Percentiles rank a stretch among this genome's conserved stretches.
These are phyloP conservation scores for Luperina testacea DNA, from an alignment of 2,888 invertebrate species.

Conservation along the genomic window DNA sequence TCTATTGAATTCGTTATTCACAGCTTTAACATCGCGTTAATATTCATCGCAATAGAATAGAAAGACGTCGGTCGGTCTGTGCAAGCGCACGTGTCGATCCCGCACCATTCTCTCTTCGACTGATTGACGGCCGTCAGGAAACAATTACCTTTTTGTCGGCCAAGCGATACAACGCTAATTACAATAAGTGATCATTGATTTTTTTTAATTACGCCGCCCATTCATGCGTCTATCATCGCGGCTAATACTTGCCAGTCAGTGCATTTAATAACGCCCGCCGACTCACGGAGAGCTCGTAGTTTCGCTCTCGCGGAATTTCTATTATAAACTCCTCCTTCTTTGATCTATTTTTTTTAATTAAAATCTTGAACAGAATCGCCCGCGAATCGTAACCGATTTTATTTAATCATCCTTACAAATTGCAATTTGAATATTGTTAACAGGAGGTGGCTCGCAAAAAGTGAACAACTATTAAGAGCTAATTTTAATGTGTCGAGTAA, in stretches of 20 bases:
- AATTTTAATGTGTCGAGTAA: slow-evolving; percentile 78
- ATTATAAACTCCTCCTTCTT: slow-evolving; percentile 78
- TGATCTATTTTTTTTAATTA: slow-evolving; percentile 72
- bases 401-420: slow-evolving; percentile 66
- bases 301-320: slow-evolving; percentile 85
- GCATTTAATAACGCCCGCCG: slow-evolving; percentile 85
- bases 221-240: slow-evolving; percentile 86
- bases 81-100: slow-evolving; percentile 75
- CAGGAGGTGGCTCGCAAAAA: slow-evolving; percentile 70
- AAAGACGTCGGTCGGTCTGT: slow-evolving; percentile 35
- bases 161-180: slow-evolving; percentile 86
- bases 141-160: slow-evolving; percentile 88
- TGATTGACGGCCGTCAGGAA: slow-evolving; percentile 84
- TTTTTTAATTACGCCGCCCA: slow-evolving; percentile 87
- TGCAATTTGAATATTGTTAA: slow-evolving; percentile 67
- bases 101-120: slow-evolving; percentile 68
- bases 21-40: slow-evolving; percentile 45
- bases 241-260: slow-evolving; percentile 89
- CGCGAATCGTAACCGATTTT: slow-evolving; percentile 55
- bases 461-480: slow-evolving; percentile 76
- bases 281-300: slow-evolving; percentile 79
- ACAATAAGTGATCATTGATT: slow-evolving; percentile 88
- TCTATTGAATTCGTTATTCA: slow-evolving; percentile 62
- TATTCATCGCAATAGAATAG: slow-evolving; percentile 46
- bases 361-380: slow-evolving; percentile 59